phyloP scores from a whole-genome alignment of 2,113 vertebrate genomes.

The Ibidorhyncha struthersii region DNA sequence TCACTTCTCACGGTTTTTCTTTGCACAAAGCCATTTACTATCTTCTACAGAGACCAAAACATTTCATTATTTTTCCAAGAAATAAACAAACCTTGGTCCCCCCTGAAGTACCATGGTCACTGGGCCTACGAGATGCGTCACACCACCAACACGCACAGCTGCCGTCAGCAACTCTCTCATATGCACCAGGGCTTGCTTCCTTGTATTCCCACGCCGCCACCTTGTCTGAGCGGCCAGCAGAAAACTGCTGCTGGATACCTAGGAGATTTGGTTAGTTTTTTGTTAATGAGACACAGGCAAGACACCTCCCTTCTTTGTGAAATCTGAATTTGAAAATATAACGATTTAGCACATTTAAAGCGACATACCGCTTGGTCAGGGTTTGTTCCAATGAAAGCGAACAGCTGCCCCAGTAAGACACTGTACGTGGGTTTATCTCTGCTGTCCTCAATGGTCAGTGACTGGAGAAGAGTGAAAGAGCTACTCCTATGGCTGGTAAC shows the following conservation, averaged over 20 bases:
- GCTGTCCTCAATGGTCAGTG: constrained; percentile 90
- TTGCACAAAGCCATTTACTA: accelerated
- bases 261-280: not conserved
- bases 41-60: not conserved
- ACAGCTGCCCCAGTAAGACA: constrained; percentile 93
- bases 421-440: constrained; percentile 95
- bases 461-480: constrained; percentile 96
- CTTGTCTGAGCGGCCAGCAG: constrained; percentile 94
- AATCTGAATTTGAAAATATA: not conserved
- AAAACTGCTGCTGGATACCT: constrained; percentile 98
- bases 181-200: constrained; percentile 94
- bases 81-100: constrained; percentile 86
- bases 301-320: not conserved
- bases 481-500: constrained; percentile 93
- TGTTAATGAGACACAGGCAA: not conserved
- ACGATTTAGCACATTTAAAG: not conserved
- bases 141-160: constrained; percentile 92
- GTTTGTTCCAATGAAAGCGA: constrained; percentile 96
- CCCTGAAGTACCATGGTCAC: constrained; percentile 98
- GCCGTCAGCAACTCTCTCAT: constrained; percentile 96
- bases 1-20: accelerated
- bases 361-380: constrained; percentile 91
- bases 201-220: constrained; percentile 92
- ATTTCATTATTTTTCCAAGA: not conserved
- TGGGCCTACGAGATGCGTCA: constrained; percentile 94